Conservation (phyloP, 2,113 vertebrate genomes). For the Vulpes ferrilata region DNA sequence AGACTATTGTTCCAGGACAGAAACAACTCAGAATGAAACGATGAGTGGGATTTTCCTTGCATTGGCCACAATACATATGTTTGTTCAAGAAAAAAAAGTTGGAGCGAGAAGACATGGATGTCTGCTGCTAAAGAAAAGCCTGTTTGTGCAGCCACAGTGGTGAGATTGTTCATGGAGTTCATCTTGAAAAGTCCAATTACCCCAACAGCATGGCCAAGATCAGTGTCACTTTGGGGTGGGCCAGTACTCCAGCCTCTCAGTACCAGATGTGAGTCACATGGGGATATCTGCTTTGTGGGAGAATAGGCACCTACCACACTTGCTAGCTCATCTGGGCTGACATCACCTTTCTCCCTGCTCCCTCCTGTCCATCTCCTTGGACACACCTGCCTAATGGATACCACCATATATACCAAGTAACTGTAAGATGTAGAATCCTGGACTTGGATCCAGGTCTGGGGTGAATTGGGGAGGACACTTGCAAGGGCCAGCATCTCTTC, state of each 20-base stretch:
- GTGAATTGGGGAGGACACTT: not conserved
- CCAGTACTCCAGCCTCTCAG: constrained; percentile 71
- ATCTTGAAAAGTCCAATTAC: constrained; percentile 85
- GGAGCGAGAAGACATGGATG: constrained; percentile 88
- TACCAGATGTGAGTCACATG: not conserved
- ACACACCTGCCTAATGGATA: not conserved
- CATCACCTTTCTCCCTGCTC: not conserved
- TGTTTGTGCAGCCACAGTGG: constrained; percentile 87
- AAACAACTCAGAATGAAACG: constrained; percentile 86
- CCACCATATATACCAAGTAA: not conserved
- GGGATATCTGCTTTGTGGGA: constrained; percentile 67
- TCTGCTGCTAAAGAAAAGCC: constrained; percentile 89
- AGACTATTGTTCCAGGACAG: constrained; percentile 86
- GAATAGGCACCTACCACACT: not conserved
- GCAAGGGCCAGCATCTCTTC: not conserved
- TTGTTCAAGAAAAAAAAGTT: constrained; percentile 90
- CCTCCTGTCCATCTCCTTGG: not conserved
- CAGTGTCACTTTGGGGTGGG: constrained; percentile 72
- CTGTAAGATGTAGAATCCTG: not conserved
- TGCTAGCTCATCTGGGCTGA: constrained; percentile 37
- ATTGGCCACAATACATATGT: constrained; percentile 90
- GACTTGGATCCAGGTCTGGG: not conserved
- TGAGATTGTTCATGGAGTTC: constrained; percentile 86
- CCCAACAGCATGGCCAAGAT: constrained; percentile 77
- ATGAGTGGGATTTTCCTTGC: constrained; percentile 89